A percentile compares a stretch with the other conserved stretches of the same genome.
These are phyloP conservation scores for Alces alces DNA, from an alignment of 2,113 vertebrate genomes.

Conservation along the genomic window DNA sequence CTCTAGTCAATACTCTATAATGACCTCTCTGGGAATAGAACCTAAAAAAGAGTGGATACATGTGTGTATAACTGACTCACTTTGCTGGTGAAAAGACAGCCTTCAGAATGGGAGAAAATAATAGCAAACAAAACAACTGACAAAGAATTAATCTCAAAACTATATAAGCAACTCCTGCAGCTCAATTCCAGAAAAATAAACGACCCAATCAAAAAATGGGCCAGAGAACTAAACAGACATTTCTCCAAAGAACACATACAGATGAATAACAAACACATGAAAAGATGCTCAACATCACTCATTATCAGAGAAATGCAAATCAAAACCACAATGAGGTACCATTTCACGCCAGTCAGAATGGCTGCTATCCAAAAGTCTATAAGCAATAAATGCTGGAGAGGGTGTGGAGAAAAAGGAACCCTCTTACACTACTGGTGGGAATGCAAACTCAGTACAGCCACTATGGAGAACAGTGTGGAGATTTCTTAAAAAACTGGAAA, in stretches of 20 bases:
- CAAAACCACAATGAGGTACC: neutral
- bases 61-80: neutral
- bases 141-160: neutral
- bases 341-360: neutral
- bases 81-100: neutral
- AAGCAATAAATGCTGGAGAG: neutral
- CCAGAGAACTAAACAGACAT: neutral
- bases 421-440: neutral
- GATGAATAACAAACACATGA: neutral
- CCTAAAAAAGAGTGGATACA: neutral
- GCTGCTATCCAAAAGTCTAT: neutral
- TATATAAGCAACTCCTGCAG: neutral
- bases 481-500: neutral
- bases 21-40: neutral
- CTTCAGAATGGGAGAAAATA: neutral
- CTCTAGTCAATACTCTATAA: neutral
- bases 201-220: neutral
- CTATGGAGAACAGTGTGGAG: neutral
- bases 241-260: neutral
- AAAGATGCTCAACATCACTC: neutral
- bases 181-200: neutral
- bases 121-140: neutral
- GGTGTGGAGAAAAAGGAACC: neutral
- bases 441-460: neutral
- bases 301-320: neutral